Percentiles rank a stretch among this genome's conserved stretches.
Conservation (phyloP, 2,113 vertebrate genomes). For the Cinclus mexicanus region DNA sequence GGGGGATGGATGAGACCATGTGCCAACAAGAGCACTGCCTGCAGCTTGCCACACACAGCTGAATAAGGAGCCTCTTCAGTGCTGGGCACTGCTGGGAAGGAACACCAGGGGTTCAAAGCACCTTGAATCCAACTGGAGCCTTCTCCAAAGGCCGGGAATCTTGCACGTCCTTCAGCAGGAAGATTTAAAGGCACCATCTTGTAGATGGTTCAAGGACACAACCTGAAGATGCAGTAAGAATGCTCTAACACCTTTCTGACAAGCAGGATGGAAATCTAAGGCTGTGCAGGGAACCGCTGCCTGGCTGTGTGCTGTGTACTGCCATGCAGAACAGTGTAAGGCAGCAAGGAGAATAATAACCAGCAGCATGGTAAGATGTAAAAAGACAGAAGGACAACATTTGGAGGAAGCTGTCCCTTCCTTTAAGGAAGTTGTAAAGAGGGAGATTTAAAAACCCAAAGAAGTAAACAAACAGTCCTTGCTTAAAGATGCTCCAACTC, state of each 20-base stretch:
- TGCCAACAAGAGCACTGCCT: neutral
- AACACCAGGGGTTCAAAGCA: neutral
- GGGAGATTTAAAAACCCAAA: neutral
- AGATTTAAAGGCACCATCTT: neutral
- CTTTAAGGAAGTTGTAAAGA: neutral
- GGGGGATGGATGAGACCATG: neutral
- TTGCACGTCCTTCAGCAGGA: neutral
- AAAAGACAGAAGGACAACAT: neutral
- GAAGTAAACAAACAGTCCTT: neutral
- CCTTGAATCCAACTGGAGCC: neutral
- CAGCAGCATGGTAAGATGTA: neutral
- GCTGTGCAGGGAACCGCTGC: neutral
- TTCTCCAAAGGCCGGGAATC: neutral
- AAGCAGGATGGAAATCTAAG: neutral
- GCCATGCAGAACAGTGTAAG: fast-evolving
- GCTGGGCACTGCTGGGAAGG: neutral
- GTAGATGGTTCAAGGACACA: neutral
- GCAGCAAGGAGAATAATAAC: neutral
- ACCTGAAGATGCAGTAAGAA: neutral
- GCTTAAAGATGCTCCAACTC: neutral
- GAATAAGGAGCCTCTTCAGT: neutral
- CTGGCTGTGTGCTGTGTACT: fast-evolving
- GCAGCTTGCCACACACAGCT: neutral
- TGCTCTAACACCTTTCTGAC: neutral
- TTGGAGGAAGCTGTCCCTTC: neutral